These are phyloP conservation scores for Noctua pronuba DNA, from an alignment of 2,888 invertebrate genomes.

Conservation along the genomic window DNA sequence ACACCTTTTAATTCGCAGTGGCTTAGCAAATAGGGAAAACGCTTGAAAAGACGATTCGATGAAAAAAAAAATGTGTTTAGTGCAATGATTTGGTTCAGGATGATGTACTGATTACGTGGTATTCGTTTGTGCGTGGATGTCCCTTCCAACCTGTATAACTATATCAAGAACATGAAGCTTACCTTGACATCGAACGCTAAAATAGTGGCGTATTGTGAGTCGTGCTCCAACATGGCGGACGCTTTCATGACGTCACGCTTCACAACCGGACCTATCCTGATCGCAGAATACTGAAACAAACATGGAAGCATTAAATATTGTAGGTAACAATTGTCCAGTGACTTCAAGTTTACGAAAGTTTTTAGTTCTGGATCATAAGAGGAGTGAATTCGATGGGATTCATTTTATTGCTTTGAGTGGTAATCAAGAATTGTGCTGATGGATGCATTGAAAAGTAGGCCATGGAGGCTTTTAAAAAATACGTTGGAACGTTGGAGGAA, in stretches of 20 bases:
- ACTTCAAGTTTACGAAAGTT: neutral
- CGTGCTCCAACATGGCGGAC: slow-evolving; percentile 99
- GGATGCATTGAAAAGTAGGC: neutral
- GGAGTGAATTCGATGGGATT: neutral
- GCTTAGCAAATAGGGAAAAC: neutral
- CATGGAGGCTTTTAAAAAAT: neutral
- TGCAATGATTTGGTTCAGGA: neutral
- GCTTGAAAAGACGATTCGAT: neutral
- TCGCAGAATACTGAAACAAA: slow-evolving; percentile 96
- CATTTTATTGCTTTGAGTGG: neutral
- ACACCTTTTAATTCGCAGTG: neutral
- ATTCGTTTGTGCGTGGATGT: neutral
- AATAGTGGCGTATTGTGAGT: slow-evolving; percentile 98
- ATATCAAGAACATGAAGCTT: slow-evolving; percentile 15
- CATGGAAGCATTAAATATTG: slow-evolving; percentile 6
- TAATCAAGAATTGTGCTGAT: neutral
- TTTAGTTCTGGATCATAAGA: neutral
- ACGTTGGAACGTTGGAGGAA: too few relatives aligned
- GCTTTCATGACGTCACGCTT: slow-evolving; percentile 99
- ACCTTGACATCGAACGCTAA: slow-evolving; percentile 99
- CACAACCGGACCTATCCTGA: slow-evolving; percentile 99
- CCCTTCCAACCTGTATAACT: neutral
- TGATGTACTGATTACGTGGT: neutral
- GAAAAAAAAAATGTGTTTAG: neutral
- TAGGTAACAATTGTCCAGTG: neutral